These are phyloP conservation scores for Tragelaphus strepsiceros DNA, from an alignment of 2,113 vertebrate species.

Conservation along the genomic window DNA sequence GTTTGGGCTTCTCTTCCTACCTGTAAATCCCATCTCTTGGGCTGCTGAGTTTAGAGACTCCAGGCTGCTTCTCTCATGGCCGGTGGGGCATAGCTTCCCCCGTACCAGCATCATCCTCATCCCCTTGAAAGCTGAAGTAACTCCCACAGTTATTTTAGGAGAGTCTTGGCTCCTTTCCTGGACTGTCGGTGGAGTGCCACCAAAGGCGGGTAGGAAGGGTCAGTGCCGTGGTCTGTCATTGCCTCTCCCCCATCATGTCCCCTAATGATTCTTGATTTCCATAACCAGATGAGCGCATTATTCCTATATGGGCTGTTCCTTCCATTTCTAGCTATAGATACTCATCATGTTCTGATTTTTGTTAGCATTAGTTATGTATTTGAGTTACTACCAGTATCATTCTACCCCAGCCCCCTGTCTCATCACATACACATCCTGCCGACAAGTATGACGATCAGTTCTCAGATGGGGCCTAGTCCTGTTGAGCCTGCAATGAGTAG, in stretches of 20 bases:
- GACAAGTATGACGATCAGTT: fast-evolving
- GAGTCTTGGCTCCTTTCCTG: neutral
- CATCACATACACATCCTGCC: neutral
- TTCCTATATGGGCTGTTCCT: neutral
- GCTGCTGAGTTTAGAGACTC: neutral
- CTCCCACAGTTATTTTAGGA: no score
- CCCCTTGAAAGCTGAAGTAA: neutral
- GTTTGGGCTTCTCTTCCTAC: neutral
- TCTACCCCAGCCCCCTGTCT: neutral
- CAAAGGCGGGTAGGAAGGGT: neutral
- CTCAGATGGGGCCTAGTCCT: no score
- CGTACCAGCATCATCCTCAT: neutral
- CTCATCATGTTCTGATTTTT: neutral
- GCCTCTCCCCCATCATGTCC: neutral
- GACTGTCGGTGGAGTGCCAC: neutral
- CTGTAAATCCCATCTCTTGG: neutral
- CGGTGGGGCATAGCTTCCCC: neutral
- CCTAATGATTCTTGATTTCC: neutral
- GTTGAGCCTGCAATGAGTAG: no score
- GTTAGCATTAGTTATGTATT: neutral
- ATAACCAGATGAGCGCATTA: neutral
- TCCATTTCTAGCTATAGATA: neutral
- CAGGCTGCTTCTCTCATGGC: neutral
- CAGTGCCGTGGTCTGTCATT: neutral
- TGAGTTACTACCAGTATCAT: no score